Evolutionary conservation across 2,888 invertebrate species (phyloP), one percentile per base, ranked within the genome.

Genomic region (Allygus modestus): DNA sequence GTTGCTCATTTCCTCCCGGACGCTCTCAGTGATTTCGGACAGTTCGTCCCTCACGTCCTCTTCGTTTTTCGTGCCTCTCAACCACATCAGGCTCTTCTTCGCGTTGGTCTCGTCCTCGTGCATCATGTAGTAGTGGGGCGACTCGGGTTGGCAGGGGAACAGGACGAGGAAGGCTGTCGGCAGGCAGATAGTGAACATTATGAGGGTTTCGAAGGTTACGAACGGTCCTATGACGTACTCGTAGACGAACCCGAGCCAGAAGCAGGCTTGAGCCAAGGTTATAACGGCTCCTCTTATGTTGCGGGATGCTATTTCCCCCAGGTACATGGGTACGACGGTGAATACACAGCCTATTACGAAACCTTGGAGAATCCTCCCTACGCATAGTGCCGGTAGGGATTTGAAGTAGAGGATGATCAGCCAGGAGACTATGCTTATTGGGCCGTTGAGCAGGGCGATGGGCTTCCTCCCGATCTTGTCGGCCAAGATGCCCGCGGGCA

Each of bases 331-430:
- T 28, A 65, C 65, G 4, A 65, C 65, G 28, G 65, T 65, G 65
- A 65, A 65, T 1, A 65, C 86, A 51, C 87, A 85, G n/a, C 88
- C 88, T 5, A 87, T 85, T 81, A 86, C 87, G 33, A 87, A 77
- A 46, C 88, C 88, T 26, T 87, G 86, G 23, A 88, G 73, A 37
- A 88, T 84, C 37, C 88, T 86, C 28, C 86, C 87, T 28, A 87
- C 58, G 85, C 84, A 87, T 1, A 87, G 73, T 7, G 83, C 51
- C 51, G 83, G 69, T 15, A 81, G 26, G 93, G 92, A 71, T 0
- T 91, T 86, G 0, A 92, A 87, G 31, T 92, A 90, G 0, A 86
- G 28, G 0, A 85, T 82, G 12, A 87, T 65, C n/a, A 87, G 11
- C 85, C 85, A 87, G 2, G 84, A 33, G 28, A 86, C 54, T 0